Conservation (phyloP, 1,140 invertebrate species). For the Sarcophaga bullata region DNA sequence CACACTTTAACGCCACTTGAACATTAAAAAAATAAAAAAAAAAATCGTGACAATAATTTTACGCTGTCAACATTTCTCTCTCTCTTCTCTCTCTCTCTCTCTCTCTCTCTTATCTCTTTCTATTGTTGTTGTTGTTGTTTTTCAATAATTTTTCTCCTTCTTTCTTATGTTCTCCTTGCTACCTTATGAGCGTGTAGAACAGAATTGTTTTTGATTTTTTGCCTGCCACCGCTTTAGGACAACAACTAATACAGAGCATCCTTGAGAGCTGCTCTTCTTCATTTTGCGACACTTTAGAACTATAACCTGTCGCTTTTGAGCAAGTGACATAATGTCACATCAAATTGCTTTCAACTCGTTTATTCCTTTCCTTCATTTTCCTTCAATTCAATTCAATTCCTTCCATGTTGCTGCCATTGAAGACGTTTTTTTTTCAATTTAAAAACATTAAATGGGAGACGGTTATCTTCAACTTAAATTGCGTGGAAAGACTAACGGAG, state of each 20-base stretch:
- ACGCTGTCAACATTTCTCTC: conserved; percentile 4
- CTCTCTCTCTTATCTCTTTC: not conserved
- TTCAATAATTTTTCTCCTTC: not conserved
- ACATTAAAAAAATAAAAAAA: not conserved
- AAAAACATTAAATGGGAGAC: not conserved
- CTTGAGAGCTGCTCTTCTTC: too few relatives aligned
- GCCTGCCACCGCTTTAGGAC: too few relatives aligned
- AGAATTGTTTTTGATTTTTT: too few relatives aligned
- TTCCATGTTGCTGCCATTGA: not conserved
- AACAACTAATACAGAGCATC: too few relatives aligned
- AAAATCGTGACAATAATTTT: conserved; percentile 37
- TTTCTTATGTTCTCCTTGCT: too few relatives aligned
- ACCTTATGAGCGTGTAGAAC: too few relatives aligned
- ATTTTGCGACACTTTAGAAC: too few relatives aligned
- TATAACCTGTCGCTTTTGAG: conserved; percentile 3
- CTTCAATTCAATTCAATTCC: conserved; percentile 1
- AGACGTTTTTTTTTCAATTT: not conserved
- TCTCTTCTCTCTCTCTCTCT: not conserved
- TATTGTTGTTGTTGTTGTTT: not conserved
- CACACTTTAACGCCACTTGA: conserved; percentile 24
- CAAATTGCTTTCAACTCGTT: conserved; percentile 38
- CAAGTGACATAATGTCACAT: conserved; percentile 36
- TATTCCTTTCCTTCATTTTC: not conserved
- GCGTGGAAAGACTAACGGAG: not conserved
- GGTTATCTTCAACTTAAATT: not conserved